A percentile compares a stretch with the other conserved stretches of the same genome.
Evolutionary conservation across 2,888 invertebrate species (phyloP).

Genomic region (Flabesymbios commensalis): DNA sequence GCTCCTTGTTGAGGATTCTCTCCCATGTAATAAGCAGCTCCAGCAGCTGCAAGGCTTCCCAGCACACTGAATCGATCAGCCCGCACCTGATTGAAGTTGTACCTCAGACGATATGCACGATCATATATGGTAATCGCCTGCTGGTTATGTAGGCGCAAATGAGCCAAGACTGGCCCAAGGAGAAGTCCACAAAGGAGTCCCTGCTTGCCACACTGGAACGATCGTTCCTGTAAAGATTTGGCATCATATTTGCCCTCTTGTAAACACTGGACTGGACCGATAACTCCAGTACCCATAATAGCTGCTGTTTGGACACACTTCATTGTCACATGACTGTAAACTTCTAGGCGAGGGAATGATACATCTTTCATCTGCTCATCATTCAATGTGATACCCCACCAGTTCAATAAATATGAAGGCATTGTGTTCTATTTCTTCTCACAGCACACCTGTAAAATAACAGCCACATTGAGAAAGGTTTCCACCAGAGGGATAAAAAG

Average conservation of each 20-base stretch:
- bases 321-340: constrained; percentile 32
- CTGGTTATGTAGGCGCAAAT: constrained; percentile 9
- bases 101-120: constrained; percentile 33
- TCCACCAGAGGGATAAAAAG: too few species aligned
- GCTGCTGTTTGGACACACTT: constrained; percentile 31
- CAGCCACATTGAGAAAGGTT: too few species aligned
- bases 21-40: neutral
- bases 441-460: too few species aligned
- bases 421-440: too few species aligned
- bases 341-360: constrained; percentile 28
- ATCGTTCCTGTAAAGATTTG: neutral
- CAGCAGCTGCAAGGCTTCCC: constrained; percentile 24
- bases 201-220: constrained; percentile 17
- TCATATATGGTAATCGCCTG: constrained; percentile 23
- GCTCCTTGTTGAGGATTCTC: neutral
- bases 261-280: constrained; percentile 18
- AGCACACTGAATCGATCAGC: constrained; percentile 29
- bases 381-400: constrained; percentile 65
- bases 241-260: neutral
- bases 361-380: constrained; percentile 68
- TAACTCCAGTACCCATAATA: constrained; percentile 23
- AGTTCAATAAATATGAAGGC: constrained; percentile 10
- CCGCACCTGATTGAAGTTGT: constrained; percentile 34
- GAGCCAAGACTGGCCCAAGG: constrained; percentile 27
- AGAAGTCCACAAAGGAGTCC: constrained; percentile 28